phyloP scores from a whole-genome alignment of 2,888 invertebrate genomes.

The Coenonympha arcania region DNA sequence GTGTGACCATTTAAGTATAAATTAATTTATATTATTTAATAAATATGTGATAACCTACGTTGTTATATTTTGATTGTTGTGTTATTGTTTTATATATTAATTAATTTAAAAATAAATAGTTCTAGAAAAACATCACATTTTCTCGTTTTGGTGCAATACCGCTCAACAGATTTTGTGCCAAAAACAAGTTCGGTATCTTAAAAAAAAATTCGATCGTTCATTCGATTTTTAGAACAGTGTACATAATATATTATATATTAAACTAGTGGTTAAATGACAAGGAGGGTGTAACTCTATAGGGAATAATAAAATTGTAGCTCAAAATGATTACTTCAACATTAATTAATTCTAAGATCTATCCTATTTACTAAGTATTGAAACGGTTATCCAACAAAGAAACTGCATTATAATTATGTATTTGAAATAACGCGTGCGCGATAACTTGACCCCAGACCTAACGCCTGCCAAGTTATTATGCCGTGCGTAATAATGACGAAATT shows the following conservation, averaged over 20 bases:
- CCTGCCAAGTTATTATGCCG: too few relatives aligned
- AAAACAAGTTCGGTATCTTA: constrained; percentile 31
- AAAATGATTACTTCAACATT: constrained; percentile 57
- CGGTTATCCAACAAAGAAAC: constrained; percentile 30
- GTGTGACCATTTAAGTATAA: constrained; percentile 23
- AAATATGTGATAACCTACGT: constrained; percentile 23
- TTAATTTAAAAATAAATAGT: constrained; percentile 2
- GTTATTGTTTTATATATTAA: constrained; percentile 9
- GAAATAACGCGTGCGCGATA: too few relatives aligned
- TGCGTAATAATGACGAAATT: too few relatives aligned
- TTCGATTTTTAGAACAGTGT: constrained; percentile 64
- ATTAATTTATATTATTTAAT: constrained; percentile 20
- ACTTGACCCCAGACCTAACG: too few relatives aligned
- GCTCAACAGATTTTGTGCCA: constrained; percentile 61
- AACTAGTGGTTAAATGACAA: constrained; percentile 48
- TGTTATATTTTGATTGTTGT: constrained; percentile 20
- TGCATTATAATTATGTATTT: not conserved
- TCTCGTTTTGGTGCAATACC: constrained; percentile 25
- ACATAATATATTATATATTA: constrained; percentile 58
- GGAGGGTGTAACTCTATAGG: constrained; percentile 50
- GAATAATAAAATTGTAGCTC: constrained; percentile 61
- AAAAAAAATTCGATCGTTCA: constrained; percentile 14
- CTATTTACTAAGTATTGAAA: constrained; percentile 42
- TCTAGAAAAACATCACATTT: constrained; percentile 9
- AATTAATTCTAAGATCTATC: constrained; percentile 52